Base-by-base conservation (phyloP, 2,113 vertebrate species). In the Calypte anna region DNA sequence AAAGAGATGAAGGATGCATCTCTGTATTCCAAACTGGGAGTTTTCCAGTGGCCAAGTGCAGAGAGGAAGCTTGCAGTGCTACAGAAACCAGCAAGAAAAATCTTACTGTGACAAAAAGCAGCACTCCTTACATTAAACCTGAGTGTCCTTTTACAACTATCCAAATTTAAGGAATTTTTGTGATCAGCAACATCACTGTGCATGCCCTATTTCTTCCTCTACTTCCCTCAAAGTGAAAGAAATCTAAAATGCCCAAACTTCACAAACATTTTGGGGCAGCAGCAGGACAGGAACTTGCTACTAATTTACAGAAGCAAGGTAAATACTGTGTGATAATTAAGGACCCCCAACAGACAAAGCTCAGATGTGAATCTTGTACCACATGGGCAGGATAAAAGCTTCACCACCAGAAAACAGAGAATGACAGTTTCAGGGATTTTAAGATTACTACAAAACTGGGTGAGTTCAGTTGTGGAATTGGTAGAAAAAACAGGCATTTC, bases 61-160 rank as follows among this genome's bases (percentile, higher is more conserved):
- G 62, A 54, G 40, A 18, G 9, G 55, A 33, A 81, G 67, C 31
- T 63, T 24, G 57, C 31, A 38, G 68, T 20, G 50, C 16, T 55
- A 31, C n/a, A 53, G 58, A 57, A 72, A 12, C 6, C 48, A 66
- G 9, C 44, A 24, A 44, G n/a, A 51, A 40, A 72, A 64, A 28
- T 3, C 33, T 31, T 6, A 4, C 3, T 6, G 17, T 0, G 1
- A 28, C 6, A 2, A 4, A 12, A 48, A 70, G 44, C 30, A 70
- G 40, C 30, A 9, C 44, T 62, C 25, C 5, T 30, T 51, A 21
- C 59, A 53, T 53, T 27, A 80, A 46, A 22, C 44, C 13, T 3
- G 16, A 69, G 50, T 8, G 18, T 15, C 33, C 19, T 78, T 67
- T 55, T 20, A 21, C 12, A 16, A 62, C 13, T 7, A 86, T 5